phyloP scores from a whole-genome alignment of 2,113 vertebrate species.

The Malaclemys terrapin region DNA sequence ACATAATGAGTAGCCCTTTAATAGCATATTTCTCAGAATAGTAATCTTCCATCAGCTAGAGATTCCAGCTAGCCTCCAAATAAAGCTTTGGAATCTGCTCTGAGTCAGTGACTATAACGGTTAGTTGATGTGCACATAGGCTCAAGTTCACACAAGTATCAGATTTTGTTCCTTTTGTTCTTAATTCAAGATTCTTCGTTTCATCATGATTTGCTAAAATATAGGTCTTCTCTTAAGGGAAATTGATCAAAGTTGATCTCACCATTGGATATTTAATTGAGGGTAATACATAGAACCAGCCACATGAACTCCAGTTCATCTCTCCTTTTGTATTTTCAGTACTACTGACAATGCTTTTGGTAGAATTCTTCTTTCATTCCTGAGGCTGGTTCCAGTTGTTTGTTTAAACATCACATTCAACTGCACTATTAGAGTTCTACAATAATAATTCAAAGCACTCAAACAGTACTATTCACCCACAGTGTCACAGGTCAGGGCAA shows the following conservation, averaged over 20 bases:
- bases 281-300: background rate
- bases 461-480: background rate
- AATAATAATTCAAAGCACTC: background rate
- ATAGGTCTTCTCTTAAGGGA: background rate
- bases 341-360: background rate
- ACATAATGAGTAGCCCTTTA: constrained; percentile 43
- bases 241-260: constrained; percentile 4
- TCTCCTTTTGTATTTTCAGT: background rate
- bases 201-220: background rate
- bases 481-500: background rate
- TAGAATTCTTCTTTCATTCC: background rate
- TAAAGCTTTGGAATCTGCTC: constrained; percentile 40
- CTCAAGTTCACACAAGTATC: background rate
- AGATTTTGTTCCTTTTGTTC: background rate
- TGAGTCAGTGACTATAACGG: constrained; percentile 38
- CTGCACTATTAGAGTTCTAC: background rate
- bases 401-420: background rate
- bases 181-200: background rate
- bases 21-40: constrained; percentile 59
- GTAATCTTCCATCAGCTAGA: constrained; percentile 23
- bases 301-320: background rate
- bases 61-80: constrained; percentile 15
- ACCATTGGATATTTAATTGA: background rate
- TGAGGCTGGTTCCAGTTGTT: background rate
- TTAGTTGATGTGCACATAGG: background rate